These are phyloP conservation scores for Saxidomus purpurata DNA, from an alignment of 1,140 invertebrate species.

Conservation along the genomic window DNA sequence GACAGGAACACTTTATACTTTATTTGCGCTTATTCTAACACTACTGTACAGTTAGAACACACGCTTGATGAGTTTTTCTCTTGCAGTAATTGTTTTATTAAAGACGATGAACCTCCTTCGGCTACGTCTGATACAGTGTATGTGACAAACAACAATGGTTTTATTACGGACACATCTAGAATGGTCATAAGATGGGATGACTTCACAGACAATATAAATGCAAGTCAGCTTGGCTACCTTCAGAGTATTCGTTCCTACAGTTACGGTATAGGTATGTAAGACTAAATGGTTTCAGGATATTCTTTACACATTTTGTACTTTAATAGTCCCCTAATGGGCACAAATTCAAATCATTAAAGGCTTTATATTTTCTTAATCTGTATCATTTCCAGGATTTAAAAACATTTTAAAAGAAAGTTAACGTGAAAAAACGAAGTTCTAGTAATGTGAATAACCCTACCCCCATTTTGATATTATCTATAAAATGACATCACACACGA, in stretches of 20 bases:
- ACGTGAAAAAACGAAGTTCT: too few relatives aligned
- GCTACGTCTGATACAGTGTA: background rate
- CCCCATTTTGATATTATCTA: too few relatives aligned
- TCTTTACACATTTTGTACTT: too few relatives aligned
- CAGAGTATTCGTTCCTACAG: background rate
- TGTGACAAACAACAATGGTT: conserved; percentile 17
- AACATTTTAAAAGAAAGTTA: too few relatives aligned
- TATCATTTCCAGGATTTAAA: too few relatives aligned
- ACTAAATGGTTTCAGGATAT: too few relatives aligned
- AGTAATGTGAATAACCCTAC: too few relatives aligned
- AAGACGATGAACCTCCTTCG: background rate
- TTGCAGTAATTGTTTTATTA: conserved; percentile 30
- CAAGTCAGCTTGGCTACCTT: background rate
- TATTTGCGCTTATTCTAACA: conserved; percentile 12
- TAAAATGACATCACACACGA: too few relatives aligned
- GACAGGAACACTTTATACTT: background rate
- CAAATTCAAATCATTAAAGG: too few relatives aligned
- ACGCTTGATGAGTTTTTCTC: background rate
- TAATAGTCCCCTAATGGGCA: too few relatives aligned
- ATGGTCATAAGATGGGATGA: background rate
- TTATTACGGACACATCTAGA: background rate
- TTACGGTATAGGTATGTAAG: background rate
- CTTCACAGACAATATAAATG: background rate
- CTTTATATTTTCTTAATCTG: too few relatives aligned
- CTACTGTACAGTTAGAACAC: background rate